These are phyloP conservation scores for Gonioctena quinquepunctata DNA, from an alignment of 1,140 invertebrate species.

Conservation along the genomic window DNA sequence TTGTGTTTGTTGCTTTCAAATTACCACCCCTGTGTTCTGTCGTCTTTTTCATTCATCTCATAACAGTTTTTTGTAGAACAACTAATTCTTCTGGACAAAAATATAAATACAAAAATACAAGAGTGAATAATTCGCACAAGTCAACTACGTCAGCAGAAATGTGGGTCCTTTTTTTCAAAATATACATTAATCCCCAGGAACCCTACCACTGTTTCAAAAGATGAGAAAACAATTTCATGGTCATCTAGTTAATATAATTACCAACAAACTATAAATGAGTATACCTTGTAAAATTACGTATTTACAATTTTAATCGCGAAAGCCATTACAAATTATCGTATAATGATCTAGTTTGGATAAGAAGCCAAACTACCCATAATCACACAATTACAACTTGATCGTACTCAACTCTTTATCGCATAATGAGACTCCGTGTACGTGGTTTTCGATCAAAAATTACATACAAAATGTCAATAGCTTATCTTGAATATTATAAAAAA, in stretches of 20 bases:
- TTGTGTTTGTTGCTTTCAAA: too few relatives aligned
- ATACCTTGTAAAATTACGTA: constrained; percentile 26
- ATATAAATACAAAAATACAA: too few relatives aligned
- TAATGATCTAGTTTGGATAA: constrained; percentile 13
- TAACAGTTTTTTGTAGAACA: too few relatives aligned
- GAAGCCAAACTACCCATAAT: constrained; percentile 6
- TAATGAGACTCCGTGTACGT: not conserved
- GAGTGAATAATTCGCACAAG: too few relatives aligned
- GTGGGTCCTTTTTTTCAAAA: not conserved
- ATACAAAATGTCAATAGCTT: not conserved
- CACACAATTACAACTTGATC: constrained; percentile 13
- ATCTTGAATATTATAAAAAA: too few relatives aligned
- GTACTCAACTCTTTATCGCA: not conserved
- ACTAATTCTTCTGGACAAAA: too few relatives aligned
- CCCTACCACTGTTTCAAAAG: not conserved
- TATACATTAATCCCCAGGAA: not conserved
- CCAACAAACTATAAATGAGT: constrained; percentile 16
- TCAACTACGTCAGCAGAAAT: too few relatives aligned
- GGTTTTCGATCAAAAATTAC: not conserved
- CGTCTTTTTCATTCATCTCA: too few relatives aligned
- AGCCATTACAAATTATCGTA: constrained; percentile 24
- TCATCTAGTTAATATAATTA: constrained; percentile 27
- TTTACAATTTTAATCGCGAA: constrained; percentile 33
- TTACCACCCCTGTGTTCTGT: too few relatives aligned
- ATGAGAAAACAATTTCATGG: constrained; percentile 24